Evolutionary conservation across 2,113 vertebrate species (phyloP), one percentile per base, ranked within the genome.

Genomic region (Xenopus borealis): DNA sequence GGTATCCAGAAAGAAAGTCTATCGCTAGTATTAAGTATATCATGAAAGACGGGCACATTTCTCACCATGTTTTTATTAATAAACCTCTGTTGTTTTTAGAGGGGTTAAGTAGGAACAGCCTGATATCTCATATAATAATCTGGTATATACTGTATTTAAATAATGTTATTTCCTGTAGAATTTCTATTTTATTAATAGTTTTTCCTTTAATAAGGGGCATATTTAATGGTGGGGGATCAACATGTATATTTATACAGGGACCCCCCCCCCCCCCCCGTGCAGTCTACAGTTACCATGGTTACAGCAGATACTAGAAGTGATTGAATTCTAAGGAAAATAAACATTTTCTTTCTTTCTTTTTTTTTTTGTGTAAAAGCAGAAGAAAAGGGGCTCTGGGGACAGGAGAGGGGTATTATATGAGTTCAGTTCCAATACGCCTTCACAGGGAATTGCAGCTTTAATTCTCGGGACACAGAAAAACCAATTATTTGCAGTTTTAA

Each of bases 251-350:
- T 46, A 62, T 50, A 33, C 19, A 27, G 23, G 23, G 23, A 27
- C 13, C 23, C 19, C 19, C 13, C 23, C 19, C 10, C 1, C 13
- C 23, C 19, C 19, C 13, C 23, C 19, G 6, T 52, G 46, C 19
- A 52, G 20, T 12, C 59, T 72, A 10, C 44, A 47, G 59, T 72
- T 72, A 50, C 59, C 50, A 72, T 72, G 46, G 59, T 52, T 50
- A 72, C 67, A 13, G 46, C 19, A 62, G 23, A 62, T 27, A 10
- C 16, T 30, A 13, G 44, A 50, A 59, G 62, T 71, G 13, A 27
- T 3, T 27, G 23, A 71, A 71, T 19, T 71, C 8, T 23, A 71
- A 30, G 44, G 53, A 71, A 62, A 71, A 71, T 17, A 72, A 16
- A 12, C 18, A 44, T 70, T 70, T 59, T 27, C 1, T 27, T 27